Evolutionary conservation across 2,888 invertebrate species (phyloP).

Genomic region (Homarus gammarus): DNA sequence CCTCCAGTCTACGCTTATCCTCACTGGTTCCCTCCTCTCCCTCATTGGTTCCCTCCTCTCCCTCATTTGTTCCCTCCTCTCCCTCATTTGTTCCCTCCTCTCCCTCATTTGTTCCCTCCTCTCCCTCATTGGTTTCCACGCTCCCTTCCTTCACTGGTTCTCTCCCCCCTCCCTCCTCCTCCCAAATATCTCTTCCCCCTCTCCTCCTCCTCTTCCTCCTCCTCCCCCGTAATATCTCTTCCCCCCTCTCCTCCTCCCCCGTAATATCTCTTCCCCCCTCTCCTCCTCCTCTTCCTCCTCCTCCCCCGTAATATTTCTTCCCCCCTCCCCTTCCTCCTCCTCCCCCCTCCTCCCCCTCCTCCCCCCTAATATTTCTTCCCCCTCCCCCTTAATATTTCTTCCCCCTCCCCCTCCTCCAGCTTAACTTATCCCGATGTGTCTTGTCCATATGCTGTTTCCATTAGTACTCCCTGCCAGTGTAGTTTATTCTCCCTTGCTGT

Average conservation of each 20-base stretch:
- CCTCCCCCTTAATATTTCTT: no score
- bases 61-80: background rate
- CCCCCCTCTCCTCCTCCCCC: background rate
- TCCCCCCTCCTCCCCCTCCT: background rate
- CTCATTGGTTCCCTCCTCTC: background rate
- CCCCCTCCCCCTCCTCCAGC: no score
- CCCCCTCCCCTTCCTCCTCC: constrained; percentile 3
- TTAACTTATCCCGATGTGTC: background rate
- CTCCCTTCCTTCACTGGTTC: background rate
- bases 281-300: background rate
- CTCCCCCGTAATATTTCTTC: constrained; percentile 1
- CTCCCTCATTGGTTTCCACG: background rate
- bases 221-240: background rate
- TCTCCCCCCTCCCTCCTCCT: constrained; percentile 1
- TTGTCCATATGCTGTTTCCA: background rate
- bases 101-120: background rate
- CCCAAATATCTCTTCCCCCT: background rate
- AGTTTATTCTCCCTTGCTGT: no score
- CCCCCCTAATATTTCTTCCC: background rate
- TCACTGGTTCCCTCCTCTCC: background rate
- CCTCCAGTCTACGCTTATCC: background rate
- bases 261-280: background rate
- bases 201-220: background rate
- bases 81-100: background rate
- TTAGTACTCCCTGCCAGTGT: no score